These are phyloP conservation scores for Cheilosia urbana DNA, from an alignment of 2,888 invertebrate genomes.

Conservation along the genomic window DNA sequence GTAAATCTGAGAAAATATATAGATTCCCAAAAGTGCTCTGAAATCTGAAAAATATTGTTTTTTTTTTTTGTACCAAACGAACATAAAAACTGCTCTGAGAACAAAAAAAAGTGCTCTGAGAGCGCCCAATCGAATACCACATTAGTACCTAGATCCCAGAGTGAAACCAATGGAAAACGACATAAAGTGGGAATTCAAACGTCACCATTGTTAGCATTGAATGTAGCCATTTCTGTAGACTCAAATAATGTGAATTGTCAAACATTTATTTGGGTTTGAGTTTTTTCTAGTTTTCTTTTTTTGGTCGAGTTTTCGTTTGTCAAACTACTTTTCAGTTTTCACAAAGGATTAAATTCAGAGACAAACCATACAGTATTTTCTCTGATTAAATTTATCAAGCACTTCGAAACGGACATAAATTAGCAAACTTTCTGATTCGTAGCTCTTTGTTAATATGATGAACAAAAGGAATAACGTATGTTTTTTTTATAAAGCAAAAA, in stretches of 20 bases:
- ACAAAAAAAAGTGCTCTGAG: no score
- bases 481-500: constrained; percentile 26
- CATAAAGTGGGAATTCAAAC: no score
- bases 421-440: constrained; percentile 34
- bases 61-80: no score
- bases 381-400: constrained; percentile 61
- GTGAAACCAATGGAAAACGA: no score
- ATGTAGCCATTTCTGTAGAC: background rate
- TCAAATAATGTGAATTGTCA: background rate
- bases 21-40: no score
- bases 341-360: constrained; percentile 76
- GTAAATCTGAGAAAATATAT: no score
- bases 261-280: constrained; percentile 40
- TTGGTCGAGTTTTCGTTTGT: background rate
- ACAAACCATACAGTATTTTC: no score
- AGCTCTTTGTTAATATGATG: constrained; percentile 76
- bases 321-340: constrained; percentile 77
- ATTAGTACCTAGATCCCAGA: no score
- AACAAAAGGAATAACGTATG: constrained; percentile 83
- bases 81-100: no score
- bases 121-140: no score
- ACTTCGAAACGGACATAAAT: constrained; percentile 32
- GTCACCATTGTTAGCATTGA: no score
- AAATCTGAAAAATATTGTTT: no score
- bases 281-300: constrained; percentile 7